A percentile compares a stretch with the other conserved stretches of the same genome.
Conservation (phyloP, 2,797 vertebrate genomes). For the Gadopsis marmoratus region DNA sequence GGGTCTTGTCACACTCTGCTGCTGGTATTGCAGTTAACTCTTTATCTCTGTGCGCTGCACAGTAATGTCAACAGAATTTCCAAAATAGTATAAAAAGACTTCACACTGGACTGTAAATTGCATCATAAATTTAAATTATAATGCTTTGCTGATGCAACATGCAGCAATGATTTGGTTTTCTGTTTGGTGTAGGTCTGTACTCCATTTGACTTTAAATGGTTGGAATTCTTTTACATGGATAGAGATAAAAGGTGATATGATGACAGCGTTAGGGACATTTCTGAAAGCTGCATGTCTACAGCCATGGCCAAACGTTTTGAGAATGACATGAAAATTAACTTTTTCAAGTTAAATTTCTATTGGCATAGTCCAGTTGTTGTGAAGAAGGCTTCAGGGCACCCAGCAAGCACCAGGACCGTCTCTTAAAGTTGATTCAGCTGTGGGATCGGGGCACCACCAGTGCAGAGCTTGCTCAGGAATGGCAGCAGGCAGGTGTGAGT, state of each 20-base stretch:
- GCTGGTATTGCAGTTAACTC: constrained; percentile 38
- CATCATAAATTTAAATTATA: neutral
- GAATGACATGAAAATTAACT: no score
- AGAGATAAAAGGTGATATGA: neutral
- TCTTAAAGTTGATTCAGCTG: no score
- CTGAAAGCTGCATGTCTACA: neutral
- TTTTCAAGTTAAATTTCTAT: no score
- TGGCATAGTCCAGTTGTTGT: no score
- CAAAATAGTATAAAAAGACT: constrained; percentile 18
- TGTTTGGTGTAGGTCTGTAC: neutral
- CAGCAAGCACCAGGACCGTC: no score
- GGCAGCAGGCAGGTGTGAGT: no score
- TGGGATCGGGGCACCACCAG: no score
- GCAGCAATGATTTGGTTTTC: neutral
- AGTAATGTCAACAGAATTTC: constrained; percentile 18
- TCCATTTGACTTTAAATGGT: neutral
- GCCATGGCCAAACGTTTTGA: no score
- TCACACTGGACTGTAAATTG: neutral
- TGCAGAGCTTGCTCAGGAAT: no score
- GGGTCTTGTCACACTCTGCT: constrained; percentile 51
- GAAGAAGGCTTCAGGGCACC: no score
- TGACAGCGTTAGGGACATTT: neutral
- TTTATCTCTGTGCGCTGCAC: constrained; percentile 19
- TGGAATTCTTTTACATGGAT: neutral
- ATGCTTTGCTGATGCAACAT: constrained; percentile 15